Percentiles rank a stretch among this genome's conserved stretches.
phyloP scores from a whole-genome alignment of 2,888 invertebrate species.

The Phyllotreta cruciferae region DNA sequence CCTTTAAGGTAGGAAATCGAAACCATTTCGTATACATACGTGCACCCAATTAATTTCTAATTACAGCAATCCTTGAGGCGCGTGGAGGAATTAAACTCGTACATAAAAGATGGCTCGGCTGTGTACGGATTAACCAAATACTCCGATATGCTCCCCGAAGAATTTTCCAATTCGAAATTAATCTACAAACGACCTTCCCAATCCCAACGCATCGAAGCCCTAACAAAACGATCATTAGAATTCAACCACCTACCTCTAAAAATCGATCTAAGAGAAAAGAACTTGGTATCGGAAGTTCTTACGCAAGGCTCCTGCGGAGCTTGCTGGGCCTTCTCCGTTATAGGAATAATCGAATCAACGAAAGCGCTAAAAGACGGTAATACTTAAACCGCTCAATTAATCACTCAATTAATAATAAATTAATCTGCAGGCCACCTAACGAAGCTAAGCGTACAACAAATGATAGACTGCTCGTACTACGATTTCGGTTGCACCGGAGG shows the following conservation, averaged over 20 bases:
- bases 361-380: slow-evolving; percentile 71
- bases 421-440: slow-evolving; percentile 53
- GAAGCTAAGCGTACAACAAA: slow-evolving; percentile 77
- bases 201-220: slow-evolving; percentile 1
- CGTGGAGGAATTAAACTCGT: slow-evolving; percentile 61
- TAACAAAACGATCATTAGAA: not conserved
- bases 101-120: slow-evolving; percentile 59
- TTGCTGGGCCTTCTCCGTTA: slow-evolving; percentile 86
- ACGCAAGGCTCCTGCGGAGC: slow-evolving; percentile 82
- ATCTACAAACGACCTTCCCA: not conserved
- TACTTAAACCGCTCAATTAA: too few relatives aligned
- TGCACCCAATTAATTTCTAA: not conserved
- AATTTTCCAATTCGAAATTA: slow-evolving; percentile 59
- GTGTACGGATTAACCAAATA: slow-evolving; percentile 68
- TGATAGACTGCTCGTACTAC: slow-evolving; percentile 81
- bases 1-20: slow-evolving; percentile 50
- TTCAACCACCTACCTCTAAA: slow-evolving; percentile 45
- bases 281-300: slow-evolving; percentile 71
- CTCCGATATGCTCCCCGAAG: slow-evolving; percentile 67
- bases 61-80: slow-evolving; percentile 61
- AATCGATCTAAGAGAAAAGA: slow-evolving; percentile 64
- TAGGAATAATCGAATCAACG: slow-evolving; percentile 80
- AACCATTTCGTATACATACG: not conserved
- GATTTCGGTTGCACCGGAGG: slow-evolving; percentile 83
- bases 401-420: too few relatives aligned